phyloP scores from a whole-genome alignment of 2,113 vertebrate genomes.

The Columbina picui region DNA sequence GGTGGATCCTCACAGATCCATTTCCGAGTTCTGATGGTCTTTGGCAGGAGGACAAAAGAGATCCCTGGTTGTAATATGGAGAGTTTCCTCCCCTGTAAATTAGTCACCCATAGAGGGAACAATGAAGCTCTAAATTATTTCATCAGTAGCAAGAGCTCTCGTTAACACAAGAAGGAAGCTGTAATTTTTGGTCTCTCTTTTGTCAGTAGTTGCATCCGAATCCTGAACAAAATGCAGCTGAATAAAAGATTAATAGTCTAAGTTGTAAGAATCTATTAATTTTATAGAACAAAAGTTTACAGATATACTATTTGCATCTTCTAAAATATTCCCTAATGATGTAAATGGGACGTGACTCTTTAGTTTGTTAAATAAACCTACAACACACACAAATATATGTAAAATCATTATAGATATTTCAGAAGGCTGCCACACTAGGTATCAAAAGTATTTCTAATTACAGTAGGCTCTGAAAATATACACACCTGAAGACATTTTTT shows the following conservation, averaged over 20 bases:
- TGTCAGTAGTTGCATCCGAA: background rate
- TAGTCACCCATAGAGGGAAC: background rate
- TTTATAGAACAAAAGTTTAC: background rate
- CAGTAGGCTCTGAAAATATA: background rate
- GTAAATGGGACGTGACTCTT: background rate
- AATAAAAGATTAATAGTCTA: background rate
- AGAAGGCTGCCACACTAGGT: background rate
- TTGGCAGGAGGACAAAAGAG: background rate
- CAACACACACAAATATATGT: background rate
- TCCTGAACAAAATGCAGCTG: background rate
- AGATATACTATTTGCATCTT: background rate
- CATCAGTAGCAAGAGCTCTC: conserved; percentile 8
- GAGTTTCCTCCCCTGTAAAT: background rate
- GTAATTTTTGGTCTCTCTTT: background rate
- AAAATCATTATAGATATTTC: background rate
- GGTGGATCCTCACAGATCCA: background rate
- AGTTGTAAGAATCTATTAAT: background rate
- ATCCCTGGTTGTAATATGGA: background rate
- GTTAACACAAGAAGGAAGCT: conserved; percentile 16
- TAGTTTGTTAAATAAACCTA: background rate
- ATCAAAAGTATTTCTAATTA: background rate
- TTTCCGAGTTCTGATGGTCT: background rate
- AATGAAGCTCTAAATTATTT: conserved; percentile 19
- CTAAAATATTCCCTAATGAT: background rate
- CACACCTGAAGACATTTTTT: background rate